Percentiles rank a stretch among this genome's conserved stretches.
phyloP scores from a whole-genome alignment of 1,140 invertebrate species.

The Ostrea edulis region DNA sequence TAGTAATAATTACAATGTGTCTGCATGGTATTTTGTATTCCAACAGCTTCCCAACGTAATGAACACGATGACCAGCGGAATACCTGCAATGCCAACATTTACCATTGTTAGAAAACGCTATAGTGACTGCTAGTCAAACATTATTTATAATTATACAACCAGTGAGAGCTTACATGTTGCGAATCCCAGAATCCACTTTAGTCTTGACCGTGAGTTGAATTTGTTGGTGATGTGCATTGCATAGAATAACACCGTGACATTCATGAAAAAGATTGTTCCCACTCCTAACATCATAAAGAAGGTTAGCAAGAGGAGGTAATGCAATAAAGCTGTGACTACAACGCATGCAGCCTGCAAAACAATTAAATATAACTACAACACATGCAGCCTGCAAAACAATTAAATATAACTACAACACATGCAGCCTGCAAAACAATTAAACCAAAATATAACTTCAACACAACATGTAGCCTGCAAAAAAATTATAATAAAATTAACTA shows the following conservation, averaged over 20 bases:
- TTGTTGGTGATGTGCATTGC: conserved; percentile 12
- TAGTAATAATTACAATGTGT: background rate
- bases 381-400: background rate
- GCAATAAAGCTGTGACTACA: background rate
- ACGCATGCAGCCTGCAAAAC: background rate
- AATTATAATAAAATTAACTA: too few relatives aligned
- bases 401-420: background rate
- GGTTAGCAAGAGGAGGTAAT: background rate
- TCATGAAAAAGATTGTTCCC: conserved; percentile 9
- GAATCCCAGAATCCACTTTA: background rate
- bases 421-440: too few relatives aligned
- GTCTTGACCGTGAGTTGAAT: background rate
- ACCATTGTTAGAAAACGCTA: background rate
- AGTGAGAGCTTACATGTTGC: background rate
- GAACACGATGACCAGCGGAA: background rate
- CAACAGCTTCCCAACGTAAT: conserved; percentile 5
- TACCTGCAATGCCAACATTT: background rate
- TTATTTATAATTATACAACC: background rate
- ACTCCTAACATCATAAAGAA: conserved; percentile 24
- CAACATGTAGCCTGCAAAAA: too few relatives aligned
- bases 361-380: background rate
- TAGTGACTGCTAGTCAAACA: background rate
- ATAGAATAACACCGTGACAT: conserved; percentile 17
- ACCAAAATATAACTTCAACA: too few relatives aligned
- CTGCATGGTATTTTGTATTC: background rate